Evolutionary conservation across 2,797 vertebrate genomes (phyloP).

Genomic region (Anguilla anguilla): DNA sequence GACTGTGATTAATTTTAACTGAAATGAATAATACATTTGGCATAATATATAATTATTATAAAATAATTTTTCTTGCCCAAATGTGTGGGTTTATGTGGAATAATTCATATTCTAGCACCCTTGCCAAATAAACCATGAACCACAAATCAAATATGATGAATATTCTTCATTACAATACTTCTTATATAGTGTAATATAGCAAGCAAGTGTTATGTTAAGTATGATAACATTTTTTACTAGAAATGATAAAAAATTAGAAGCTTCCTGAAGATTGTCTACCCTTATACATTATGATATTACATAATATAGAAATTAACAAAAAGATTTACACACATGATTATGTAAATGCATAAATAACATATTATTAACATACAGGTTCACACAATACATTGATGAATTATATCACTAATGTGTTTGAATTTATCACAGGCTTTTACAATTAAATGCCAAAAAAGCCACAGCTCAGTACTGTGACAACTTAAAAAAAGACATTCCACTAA

Average conservation of each 20-base stretch:
- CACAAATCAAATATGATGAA: neutral
- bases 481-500: neutral
- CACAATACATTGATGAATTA: neutral
- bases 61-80: neutral
- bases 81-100: neutral
- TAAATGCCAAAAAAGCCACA: neutral
- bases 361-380: neutral
- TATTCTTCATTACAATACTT: neutral
- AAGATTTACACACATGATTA: neutral
- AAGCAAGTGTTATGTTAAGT: neutral
- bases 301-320: neutral
- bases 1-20: neutral
- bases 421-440: neutral
- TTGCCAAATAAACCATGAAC: neutral
- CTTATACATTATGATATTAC: neutral
- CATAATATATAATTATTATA: no score
- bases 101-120: neutral
- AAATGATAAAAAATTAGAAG: neutral
- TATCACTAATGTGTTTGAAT: neutral
- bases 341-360: neutral
- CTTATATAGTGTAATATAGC: neutral
- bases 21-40: neutral
- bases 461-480: no score
- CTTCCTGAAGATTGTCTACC: neutral
- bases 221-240: neutral